Conservation (phyloP, 2,888 invertebrate genomes). For the Dryococelus australis region DNA sequence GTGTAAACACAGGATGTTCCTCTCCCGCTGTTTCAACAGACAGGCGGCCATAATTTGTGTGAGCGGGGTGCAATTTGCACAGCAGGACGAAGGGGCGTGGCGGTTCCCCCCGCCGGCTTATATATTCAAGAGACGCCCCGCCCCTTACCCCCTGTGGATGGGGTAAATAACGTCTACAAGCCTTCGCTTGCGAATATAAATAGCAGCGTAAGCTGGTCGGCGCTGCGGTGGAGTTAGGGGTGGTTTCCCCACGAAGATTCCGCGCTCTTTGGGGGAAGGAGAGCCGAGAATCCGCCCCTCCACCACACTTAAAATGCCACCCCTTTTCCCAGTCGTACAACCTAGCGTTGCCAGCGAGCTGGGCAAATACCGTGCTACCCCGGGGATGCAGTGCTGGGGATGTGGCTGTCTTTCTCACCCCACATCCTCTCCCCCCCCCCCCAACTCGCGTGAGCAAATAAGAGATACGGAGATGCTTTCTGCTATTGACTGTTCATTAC, state of each 20-base stretch:
- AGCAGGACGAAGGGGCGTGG: not conserved
- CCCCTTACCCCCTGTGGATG: not conserved
- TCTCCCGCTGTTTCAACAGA: not conserved
- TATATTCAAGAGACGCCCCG: not conserved
- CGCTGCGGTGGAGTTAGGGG: not conserved
- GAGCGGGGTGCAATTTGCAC: not conserved
- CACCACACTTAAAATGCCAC: not conserved
- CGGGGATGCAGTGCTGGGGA: too few species aligned
- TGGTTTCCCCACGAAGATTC: not conserved
- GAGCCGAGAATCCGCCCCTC: not conserved
- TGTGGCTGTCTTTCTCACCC: too few species aligned
- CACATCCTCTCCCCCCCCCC: too few species aligned
- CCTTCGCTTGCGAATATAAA: not conserved
- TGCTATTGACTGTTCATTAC: constrained; percentile 2
- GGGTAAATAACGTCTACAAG: not conserved
- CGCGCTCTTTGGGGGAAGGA: not conserved
- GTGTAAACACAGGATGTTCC: not conserved
- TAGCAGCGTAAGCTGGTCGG: not conserved
- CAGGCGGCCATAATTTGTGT: not conserved
- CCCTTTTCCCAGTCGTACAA: too few species aligned
- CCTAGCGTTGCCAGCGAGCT: not conserved
- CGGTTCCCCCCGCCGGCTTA: not conserved
- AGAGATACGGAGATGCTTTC: not conserved
- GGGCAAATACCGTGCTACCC: not conserved
- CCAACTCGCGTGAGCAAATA: not conserved